These are phyloP conservation scores for Saguinus midas DNA, from an alignment of 2,113 vertebrate species.

Conservation along the genomic window DNA sequence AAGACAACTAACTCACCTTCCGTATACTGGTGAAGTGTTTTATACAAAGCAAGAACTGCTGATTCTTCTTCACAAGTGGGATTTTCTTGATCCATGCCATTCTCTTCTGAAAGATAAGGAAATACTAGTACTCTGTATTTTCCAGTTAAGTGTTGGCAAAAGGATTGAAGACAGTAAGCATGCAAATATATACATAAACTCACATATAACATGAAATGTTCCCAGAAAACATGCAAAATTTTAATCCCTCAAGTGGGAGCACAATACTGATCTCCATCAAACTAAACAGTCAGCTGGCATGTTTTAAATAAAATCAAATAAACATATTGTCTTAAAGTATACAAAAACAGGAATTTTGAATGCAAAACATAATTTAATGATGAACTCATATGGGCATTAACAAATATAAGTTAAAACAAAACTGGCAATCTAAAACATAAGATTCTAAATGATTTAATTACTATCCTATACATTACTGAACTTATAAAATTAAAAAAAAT, in stretches of 20 bases:
- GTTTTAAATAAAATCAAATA: background rate
- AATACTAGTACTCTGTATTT: background rate
- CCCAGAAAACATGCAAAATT: background rate
- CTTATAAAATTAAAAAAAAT: background rate
- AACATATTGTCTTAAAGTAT: background rate
- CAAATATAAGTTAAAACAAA: background rate
- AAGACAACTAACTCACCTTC: constrained; percentile 85
- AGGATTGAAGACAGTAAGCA: background rate
- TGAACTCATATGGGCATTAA: background rate
- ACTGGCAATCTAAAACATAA: background rate
- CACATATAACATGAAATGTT: background rate
- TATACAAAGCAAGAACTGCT: constrained; percentile 87
- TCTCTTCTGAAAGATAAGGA: constrained; percentile 82
- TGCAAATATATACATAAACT: background rate
- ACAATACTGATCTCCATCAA: background rate
- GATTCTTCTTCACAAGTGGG: constrained; percentile 89
- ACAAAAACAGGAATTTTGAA: background rate
- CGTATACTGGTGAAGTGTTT: constrained; percentile 87
- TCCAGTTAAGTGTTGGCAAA: background rate
- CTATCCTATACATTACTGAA: background rate
- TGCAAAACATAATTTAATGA: background rate
- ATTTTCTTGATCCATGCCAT: constrained; percentile 94
- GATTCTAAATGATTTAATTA: background rate
- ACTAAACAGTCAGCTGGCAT: background rate
- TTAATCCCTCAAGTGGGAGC: background rate